Conservation (phyloP, 1,140 invertebrate genomes). For the Theocolax elegans region DNA sequence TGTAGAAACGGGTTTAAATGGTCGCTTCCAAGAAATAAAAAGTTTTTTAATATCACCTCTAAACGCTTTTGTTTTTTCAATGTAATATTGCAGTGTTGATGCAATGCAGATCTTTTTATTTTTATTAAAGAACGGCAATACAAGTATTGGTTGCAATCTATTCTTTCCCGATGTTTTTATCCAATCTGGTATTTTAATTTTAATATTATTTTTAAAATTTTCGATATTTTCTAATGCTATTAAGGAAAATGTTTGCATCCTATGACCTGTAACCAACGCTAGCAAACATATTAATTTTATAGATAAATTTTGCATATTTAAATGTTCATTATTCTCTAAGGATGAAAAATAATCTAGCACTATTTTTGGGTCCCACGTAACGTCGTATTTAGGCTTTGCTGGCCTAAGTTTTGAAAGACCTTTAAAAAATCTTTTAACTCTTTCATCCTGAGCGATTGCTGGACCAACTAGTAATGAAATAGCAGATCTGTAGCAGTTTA, state of each 20-base stretch:
- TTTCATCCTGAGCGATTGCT: slow-evolving; percentile 27
- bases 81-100: neutral
- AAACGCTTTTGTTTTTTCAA: neutral
- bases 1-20: neutral
- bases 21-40: neutral
- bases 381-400: slow-evolving; percentile 36
- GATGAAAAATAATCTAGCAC: slow-evolving; percentile 19
- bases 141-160: neutral
- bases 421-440: slow-evolving; percentile 36
- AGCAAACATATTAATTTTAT: slow-evolving; percentile 9
- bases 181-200: slow-evolving; percentile 18
- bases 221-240: slow-evolving; percentile 22
- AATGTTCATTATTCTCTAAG: neutral
- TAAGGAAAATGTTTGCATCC: slow-evolving; percentile 29
- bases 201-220: neutral
- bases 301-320: neutral
- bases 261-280: slow-evolving; percentile 14
- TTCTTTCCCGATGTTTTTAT: slow-evolving; percentile 8
- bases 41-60: neutral
- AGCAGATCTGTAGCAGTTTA: slow-evolving; percentile 36
- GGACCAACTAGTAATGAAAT: slow-evolving; percentile 32
- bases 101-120: slow-evolving; percentile 16
- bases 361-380: slow-evolving; percentile 45
- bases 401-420: slow-evolving; percentile 22
- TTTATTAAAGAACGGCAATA: neutral